These are phyloP conservation scores for Pseudanteris insignis DNA, from an alignment of 2,888 invertebrate genomes.

Conservation along the genomic window DNA sequence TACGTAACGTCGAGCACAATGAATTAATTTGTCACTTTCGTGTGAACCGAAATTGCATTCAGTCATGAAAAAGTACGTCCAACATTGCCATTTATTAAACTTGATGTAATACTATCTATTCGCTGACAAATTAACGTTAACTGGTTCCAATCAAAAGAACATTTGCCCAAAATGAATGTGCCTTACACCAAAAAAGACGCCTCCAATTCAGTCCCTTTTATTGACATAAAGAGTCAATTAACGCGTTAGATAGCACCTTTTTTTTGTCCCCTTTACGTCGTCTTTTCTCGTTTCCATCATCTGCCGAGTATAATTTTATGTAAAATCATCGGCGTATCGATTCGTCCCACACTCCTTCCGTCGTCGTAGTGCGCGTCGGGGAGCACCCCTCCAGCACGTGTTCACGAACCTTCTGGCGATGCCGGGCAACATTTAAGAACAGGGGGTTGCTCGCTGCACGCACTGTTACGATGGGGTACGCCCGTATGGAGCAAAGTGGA, in stretches of 20 bases:
- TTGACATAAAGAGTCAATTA: constrained; percentile 20
- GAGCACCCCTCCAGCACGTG: constrained; percentile 34
- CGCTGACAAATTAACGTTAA: constrained; percentile 11
- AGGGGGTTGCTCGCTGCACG: constrained; percentile 12
- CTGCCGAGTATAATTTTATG: constrained; percentile 12
- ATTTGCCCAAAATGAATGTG: constrained; percentile 7
- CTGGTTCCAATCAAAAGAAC: constrained; percentile 17
- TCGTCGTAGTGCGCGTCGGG: too few relatives aligned
- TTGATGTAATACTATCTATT: neutral
- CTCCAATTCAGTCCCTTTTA: constrained; percentile 8
- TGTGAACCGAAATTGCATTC: too few relatives aligned
- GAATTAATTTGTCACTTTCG: too few relatives aligned
- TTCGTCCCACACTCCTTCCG: constrained; percentile 23
- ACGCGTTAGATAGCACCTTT: too few relatives aligned
- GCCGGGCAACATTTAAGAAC: constrained; percentile 5
- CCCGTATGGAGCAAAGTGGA: constrained; percentile 24
- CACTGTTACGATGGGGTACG: constrained; percentile 28
- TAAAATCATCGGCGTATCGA: constrained; percentile 35
- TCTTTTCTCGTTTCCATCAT: too few relatives aligned
- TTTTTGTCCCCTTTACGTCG: too few relatives aligned
- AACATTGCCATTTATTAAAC: too few relatives aligned
- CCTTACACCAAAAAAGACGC: neutral
- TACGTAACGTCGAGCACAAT: too few relatives aligned
- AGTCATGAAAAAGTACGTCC: too few relatives aligned
- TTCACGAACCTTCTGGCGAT: constrained; percentile 30